These are phyloP conservation scores for Pseudonaja textilis DNA, from an alignment of 2,113 vertebrate genomes.

Conservation along the genomic window DNA sequence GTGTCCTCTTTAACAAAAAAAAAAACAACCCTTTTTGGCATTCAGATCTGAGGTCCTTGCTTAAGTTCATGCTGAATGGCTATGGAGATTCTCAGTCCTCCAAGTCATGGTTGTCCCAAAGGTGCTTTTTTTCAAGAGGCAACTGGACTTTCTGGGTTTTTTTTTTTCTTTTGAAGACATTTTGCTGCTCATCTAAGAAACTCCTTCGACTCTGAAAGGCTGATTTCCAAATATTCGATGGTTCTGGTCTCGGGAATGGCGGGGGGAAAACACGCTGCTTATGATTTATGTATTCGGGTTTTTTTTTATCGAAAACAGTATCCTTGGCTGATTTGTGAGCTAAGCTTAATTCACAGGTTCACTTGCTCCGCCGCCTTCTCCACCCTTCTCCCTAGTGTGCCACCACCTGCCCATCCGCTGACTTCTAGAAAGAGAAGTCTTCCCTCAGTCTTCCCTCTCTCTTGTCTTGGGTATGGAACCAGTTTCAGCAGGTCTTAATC, in stretches of 20 bases:
- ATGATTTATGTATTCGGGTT: background rate
- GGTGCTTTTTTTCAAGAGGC: no score
- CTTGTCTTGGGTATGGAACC: background rate
- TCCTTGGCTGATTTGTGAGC: background rate
- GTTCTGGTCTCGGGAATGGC: background rate
- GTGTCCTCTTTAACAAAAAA: background rate
- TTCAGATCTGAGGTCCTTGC: background rate
- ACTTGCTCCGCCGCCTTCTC: no score
- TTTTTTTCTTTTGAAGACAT: no score
- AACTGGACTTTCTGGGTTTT: no score
- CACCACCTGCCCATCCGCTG: background rate
- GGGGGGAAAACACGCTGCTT: background rate
- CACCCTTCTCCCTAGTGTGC: background rate
- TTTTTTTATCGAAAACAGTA: background rate
- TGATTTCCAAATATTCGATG: background rate
- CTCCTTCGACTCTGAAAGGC: no score
- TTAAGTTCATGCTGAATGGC: background rate
- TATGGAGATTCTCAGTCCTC: no score
- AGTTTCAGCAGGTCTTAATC: background rate
- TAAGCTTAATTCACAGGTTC: background rate
- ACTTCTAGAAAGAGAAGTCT: background rate
- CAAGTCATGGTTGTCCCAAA: no score
- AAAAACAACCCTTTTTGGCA: background rate
- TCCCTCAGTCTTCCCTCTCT: no score
- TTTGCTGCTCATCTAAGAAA: no score